Base-by-base conservation (phyloP, 2,797 vertebrate species). In the Otolemur crassicaudatus region DNA sequence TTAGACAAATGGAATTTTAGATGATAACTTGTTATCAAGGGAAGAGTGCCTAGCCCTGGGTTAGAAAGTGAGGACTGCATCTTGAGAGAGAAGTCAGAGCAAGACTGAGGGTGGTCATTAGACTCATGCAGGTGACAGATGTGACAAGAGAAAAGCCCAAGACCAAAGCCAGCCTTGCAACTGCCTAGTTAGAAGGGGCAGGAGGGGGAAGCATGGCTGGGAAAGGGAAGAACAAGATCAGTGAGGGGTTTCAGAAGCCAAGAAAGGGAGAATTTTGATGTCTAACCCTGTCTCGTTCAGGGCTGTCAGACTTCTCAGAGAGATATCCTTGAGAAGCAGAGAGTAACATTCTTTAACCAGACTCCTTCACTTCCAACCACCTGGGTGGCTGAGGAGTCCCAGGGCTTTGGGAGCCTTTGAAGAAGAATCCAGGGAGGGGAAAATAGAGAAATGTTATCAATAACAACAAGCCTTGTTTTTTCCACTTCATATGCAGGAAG, bases 401-500 rank as follows among this genome's bases (percentile, higher is more conserved):
- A 7, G 56, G 84, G 91, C 76, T 97, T 79, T 90, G 65, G 49
- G 40, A 91, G 77, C 56, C 96, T 96, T 95, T 94, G 93, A 95
- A 97, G 93, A 94, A 90, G 93, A 94, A 92, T 40, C 56, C 94
- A 76, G 82, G 93, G 61, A 49, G 0, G 88, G 90, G 79, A 83
- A 97, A 97, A 97, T 69, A 37, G 53, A 96, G 94, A 90, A 92
- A 94, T 67, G 40, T 8, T 73, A 97, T 96, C 77, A 63, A 43
- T 97, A 97, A 96, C 81, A 95, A 93, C 20, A 76, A 73, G 91
- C 85, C 95, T 97, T 93, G 86, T 96, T 96, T 97, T 90, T 96
- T 93, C 94, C 60, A 80, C 46, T 97, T 98, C 95, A 91, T 95
- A 97, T 86, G 96, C 98, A 97, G 98, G 97, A 98, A 98, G 97